A percentile compares a stretch with the other conserved stretches of the same genome.
Evolutionary conservation across 2,888 invertebrate species (phyloP).

Genomic region (Trissolcus brochymenae): DNA sequence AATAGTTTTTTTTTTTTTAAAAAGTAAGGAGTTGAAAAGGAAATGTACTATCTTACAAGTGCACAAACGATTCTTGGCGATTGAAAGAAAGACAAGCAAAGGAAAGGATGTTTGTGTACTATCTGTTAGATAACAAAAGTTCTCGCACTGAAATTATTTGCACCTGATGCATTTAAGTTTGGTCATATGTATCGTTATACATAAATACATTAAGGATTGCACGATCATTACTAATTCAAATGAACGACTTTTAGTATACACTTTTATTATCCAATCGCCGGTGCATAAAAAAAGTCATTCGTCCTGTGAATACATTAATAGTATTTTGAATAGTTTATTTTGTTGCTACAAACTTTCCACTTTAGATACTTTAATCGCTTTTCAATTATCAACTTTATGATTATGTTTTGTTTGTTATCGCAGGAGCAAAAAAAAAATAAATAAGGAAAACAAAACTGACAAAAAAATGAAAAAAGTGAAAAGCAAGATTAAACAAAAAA

Average conservation of each 20-base stretch:
- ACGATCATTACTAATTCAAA: slow-evolving; percentile 12
- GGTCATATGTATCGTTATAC: too few relatives aligned
- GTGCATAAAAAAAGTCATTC: slow-evolving; percentile 20
- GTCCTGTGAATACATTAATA: slow-evolving; percentile 10
- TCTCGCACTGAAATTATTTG: neutral
- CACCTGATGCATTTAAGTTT: slow-evolving; percentile 8
- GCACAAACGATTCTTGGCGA: too few relatives aligned
- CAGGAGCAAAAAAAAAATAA: too few relatives aligned
- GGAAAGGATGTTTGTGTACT: too few relatives aligned
- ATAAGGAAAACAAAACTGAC: too few relatives aligned
- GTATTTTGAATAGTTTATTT: slow-evolving; percentile 6
- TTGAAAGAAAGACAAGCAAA: too few relatives aligned
- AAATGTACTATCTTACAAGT: too few relatives aligned
- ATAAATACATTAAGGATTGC: neutral
- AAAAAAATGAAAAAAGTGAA: neutral
- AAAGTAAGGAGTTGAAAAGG: too few relatives aligned
- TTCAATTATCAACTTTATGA: too few relatives aligned
- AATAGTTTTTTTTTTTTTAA: too few relatives aligned
- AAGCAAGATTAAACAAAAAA: too few relatives aligned
- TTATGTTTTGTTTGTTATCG: too few relatives aligned
- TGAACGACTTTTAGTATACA: slow-evolving; percentile 14
- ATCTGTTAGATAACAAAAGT: neutral
- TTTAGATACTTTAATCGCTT: slow-evolving; percentile 1
- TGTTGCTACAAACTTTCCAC: slow-evolving; percentile 14
- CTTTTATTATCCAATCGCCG: slow-evolving; percentile 10